A percentile compares a stretch with the other conserved stretches of the same genome.
These are phyloP conservation scores for Tretioscincus oriximinensis DNA, from an alignment of 2,113 vertebrate genomes.

Conservation along the genomic window DNA sequence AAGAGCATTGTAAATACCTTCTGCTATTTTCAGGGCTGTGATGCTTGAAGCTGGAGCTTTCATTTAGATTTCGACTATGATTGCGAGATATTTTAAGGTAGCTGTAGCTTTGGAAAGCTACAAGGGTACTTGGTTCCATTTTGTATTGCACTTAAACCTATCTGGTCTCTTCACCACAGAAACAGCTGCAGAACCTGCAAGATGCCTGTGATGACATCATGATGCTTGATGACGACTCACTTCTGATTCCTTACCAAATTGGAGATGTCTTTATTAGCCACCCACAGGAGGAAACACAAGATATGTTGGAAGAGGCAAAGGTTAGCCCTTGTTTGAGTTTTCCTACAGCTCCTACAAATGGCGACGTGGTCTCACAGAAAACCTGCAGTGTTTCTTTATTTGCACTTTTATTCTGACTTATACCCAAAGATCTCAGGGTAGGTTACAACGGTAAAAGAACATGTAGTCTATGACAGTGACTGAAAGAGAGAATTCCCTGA, in stretches of 20 bases:
- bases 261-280: conserved; percentile 96
- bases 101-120: not conserved
- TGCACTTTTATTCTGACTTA: too few species aligned
- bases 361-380: not conserved
- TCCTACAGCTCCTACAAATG: not conserved
- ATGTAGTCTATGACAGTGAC: too few species aligned
- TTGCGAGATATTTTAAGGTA: not conserved
- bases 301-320: conserved; percentile 95
- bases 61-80: not conserved
- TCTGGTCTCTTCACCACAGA: conserved; percentile 68
- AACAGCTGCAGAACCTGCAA: conserved; percentile 92
- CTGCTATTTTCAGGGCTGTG: not conserved
- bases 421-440: too few species aligned
- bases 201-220: conserved; percentile 93
- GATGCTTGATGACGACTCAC: conserved; percentile 86
- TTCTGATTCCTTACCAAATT: conserved; percentile 91
- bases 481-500: too few species aligned
- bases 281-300: conserved; percentile 91
- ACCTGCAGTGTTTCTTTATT: too few species aligned
- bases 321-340: conserved; percentile 59
- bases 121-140: not conserved
- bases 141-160: not conserved
- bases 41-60: not conserved
- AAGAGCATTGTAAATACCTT: not conserved
- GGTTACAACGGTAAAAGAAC: too few species aligned